Evolutionary conservation across 2,888 invertebrate genomes (phyloP), one percentile per base, ranked within the genome.

Genomic region (Platypus cylindrus): DNA sequence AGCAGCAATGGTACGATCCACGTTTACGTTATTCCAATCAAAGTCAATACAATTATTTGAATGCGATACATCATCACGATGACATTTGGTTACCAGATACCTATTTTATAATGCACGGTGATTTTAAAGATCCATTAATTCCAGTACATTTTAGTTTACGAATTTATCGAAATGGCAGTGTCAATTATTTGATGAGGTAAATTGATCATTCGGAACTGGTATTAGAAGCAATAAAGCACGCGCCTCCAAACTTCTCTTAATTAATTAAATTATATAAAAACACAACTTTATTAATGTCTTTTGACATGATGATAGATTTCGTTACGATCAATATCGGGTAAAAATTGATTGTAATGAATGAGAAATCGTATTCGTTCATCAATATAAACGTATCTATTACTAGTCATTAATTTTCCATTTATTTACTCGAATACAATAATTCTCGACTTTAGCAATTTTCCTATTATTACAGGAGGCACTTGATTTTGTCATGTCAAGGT

Each of bases 21-120:
- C 75, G 91, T 45, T 67, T 91, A 51, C 76, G 79, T 50, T 89
- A 89, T 67, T 82, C 83, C 55, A 89, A 89, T 65, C 81, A 81
- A 62, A 85, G 84, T 50, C 75, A 78, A 55, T 85, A 83, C 70
- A 82, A 83, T 56, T 89, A 78, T 65, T 70, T 91, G 53, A 91
- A 91, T 66, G 91, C 87, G 47, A 82, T 91, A 55, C 89, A 89
- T 63, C 90, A 91, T 62, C 82, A 87, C 70, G 79, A 84, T 59
- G 78, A 85, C 58, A 82, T 90, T 59, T 90, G 89, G 90, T 71
- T 89, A 54, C 90, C 91, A 44, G 91, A 91, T 67, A 90, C 89
- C 38, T 90, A 90, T 64, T 91, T 91, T 68, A 89, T 90, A 62
- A 90, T 90, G 83, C 90, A 91, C 65, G 91, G 91, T 45, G 90